phyloP scores from a whole-genome alignment of 2,888 invertebrate species.

The Papilio gigon region DNA sequence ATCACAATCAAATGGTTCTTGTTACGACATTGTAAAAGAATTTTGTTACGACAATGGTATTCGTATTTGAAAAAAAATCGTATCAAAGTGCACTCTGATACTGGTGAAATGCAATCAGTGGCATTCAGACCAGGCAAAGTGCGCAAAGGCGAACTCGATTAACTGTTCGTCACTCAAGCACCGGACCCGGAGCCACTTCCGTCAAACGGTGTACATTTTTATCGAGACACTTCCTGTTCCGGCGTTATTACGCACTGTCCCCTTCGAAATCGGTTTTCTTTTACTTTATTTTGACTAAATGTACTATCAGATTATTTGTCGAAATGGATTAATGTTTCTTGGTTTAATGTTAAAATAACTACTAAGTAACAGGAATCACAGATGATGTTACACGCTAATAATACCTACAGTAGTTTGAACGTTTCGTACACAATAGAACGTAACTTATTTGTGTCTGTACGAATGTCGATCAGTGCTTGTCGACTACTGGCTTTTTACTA shows the following conservation, averaged over 20 bases:
- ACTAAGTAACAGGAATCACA: too few relatives aligned
- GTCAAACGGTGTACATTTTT: constrained; percentile 1
- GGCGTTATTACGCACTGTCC: background rate
- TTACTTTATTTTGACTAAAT: background rate
- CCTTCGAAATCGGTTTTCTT: background rate
- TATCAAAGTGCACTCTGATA: constrained; percentile 2
- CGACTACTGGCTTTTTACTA: too few relatives aligned
- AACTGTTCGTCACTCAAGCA: constrained; percentile 10
- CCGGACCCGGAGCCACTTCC: background rate
- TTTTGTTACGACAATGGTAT: constrained; percentile 1
- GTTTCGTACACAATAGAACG: too few relatives aligned
- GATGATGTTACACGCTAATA: too few relatives aligned
- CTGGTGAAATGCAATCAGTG: constrained; percentile 24
- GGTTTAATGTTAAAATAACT: too few relatives aligned
- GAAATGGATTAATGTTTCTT: too few relatives aligned
- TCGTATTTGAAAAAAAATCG: constrained; percentile 13
- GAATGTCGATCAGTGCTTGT: too few relatives aligned
- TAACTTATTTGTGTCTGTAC: too few relatives aligned
- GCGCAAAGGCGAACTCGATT: constrained; percentile 21
- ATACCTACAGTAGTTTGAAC: too few relatives aligned
- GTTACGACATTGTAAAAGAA: constrained; percentile 1
- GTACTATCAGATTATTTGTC: background rate
- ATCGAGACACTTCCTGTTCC: too few relatives aligned
- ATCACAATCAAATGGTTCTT: constrained; percentile 4
- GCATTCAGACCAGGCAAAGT: background rate